A percentile compares a stretch with the other conserved stretches of the same genome.
These are phyloP conservation scores for Struthidea cinerea DNA, from an alignment of 2,113 vertebrate genomes.

Conservation along the genomic window DNA sequence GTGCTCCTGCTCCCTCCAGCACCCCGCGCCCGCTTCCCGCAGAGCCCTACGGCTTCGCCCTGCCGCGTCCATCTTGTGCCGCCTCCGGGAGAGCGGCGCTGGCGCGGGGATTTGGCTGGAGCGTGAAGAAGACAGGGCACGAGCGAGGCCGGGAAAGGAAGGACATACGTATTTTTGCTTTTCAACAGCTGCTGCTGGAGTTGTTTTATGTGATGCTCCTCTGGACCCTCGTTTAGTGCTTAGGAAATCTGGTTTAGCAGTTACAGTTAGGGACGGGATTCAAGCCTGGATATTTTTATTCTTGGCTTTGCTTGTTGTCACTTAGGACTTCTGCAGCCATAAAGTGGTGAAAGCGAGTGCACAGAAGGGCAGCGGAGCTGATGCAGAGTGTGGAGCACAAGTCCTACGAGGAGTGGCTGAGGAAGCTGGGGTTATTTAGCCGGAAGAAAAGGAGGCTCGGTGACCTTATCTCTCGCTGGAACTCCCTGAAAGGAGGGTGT, in stretches of 20 bases:
- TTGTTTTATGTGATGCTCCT: background rate
- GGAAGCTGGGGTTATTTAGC: background rate
- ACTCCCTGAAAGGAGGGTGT: background rate
- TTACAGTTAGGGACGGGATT: background rate
- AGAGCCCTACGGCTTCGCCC: background rate
- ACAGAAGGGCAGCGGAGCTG: background rate
- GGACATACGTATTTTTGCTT: background rate
- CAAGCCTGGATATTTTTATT: background rate
- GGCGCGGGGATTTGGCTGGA: fast-evolving
- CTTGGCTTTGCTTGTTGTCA: background rate
- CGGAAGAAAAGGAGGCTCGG: background rate
- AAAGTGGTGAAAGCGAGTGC: background rate
- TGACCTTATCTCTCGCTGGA: background rate
- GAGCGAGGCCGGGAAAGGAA: background rate
- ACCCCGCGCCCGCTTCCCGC: fast-evolving
- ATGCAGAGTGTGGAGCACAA: background rate
- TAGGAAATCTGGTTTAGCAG: background rate
- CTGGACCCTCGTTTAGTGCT: background rate
- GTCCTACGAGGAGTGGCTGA: background rate
- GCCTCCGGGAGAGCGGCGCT: background rate
- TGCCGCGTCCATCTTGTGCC: background rate
- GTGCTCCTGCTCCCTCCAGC: background rate
- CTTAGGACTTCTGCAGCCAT: background rate
- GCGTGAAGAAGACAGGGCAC: too few relatives aligned
- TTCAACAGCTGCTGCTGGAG: background rate